These are phyloP conservation scores for Lanistes nyassanus DNA, from an alignment of 1,140 invertebrate species.

Conservation along the genomic window DNA sequence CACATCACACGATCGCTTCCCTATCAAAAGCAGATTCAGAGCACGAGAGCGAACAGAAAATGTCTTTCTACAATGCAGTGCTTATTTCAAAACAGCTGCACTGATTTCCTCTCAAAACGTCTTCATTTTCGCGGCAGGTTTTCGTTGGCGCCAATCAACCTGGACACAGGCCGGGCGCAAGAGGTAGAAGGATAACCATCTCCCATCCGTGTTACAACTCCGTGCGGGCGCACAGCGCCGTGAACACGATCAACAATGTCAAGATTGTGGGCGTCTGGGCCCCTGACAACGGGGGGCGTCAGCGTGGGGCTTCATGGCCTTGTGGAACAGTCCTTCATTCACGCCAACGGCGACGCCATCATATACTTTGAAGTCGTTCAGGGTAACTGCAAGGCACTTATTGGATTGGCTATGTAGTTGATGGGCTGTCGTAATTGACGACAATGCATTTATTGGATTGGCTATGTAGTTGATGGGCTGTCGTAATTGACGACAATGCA, in stretches of 20 bases:
- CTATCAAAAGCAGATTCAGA: no score
- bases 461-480: neutral
- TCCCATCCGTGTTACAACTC: constrained; percentile 15
- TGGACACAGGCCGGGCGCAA: constrained; percentile 23
- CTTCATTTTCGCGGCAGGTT: neutral
- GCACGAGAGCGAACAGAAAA: no score
- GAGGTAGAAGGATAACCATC: constrained; percentile 26
- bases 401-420: no score
- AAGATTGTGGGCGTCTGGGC: constrained; percentile 26
- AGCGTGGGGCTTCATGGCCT: constrained; percentile 7
- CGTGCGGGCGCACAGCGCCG: neutral
- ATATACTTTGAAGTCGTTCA: neutral
- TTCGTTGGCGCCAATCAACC: constrained; percentile 12
- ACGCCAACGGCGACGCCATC: constrained; percentile 31
- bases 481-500: neutral
- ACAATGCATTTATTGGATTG: neutral
- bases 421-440: neutral
- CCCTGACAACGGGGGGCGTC: constrained; percentile 16
- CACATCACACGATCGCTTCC: no score
- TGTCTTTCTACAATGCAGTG: no score
- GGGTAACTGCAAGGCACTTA: no score
- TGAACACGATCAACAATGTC: constrained; percentile 18
- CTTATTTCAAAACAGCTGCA: neutral
- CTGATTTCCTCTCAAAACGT: neutral
- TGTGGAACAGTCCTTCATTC: constrained; percentile 25